Evolutionary conservation across 1,140 invertebrate genomes (phyloP), one percentile per base, ranked within the genome.

Genomic region (Papilio machaon): DNA sequence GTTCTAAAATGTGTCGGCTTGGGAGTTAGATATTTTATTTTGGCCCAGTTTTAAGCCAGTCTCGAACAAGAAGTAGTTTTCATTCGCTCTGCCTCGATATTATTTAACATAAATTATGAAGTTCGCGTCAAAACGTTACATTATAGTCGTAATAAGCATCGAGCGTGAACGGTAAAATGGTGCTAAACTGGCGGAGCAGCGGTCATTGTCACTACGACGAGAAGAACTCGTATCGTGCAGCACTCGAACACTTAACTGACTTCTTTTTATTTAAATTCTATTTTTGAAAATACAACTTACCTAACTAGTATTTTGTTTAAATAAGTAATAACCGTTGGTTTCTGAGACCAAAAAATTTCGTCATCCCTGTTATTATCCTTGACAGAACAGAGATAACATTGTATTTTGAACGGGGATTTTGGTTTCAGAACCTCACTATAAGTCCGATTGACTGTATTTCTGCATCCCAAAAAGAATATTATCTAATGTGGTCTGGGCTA

Each of bases 201-300:
- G 89, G 89, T 91, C 89, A 89, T 91, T 91, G 88, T 91, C 87
- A 83, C 87, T 58, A 76, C 75, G 85, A 86, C 84, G 82, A n/a
- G n/a, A n/a, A 85, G 86, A 89, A 85, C 87, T 85, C 82, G 82
- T 84, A 83, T 84, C 60, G 64, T 80, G 52, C 30, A 80, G 80
- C 23, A 30, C 75, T 30, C 74, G 43, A 76, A 80, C 30, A 60
- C 49, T 54, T 15, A 38, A 77, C 49, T 78, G 54, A 75, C 46
- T 47, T 9, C 13, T 43, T 60, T 43, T 60, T 78, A 43, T 78
- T 58, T 43, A 17, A 30, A 19, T 58, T 23, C 64, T 17, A 35
- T 38, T 70, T 70, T 70, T 38, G 23, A 1, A 70, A 70, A 70
- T 35, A 35, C 13, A 17, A 13, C 15, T 70, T 70, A 58, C n/a